phyloP scores from a whole-genome alignment of 2,797 vertebrate genomes.

The Sebastes iracundus region DNA sequence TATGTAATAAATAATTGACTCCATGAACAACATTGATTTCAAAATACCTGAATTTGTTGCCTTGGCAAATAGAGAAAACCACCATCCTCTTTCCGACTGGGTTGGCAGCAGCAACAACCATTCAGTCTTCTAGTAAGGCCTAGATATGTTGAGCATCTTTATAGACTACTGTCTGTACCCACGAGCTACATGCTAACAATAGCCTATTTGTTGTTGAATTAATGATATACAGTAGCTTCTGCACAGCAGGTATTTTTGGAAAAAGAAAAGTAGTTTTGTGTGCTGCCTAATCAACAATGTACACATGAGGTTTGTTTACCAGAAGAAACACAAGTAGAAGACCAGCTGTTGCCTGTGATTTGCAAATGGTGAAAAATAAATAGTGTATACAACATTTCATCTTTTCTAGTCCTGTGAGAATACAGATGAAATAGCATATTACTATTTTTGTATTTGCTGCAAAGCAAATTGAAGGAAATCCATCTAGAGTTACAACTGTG shows the following conservation, averaged over 20 bases:
- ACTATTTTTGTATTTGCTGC: not conserved
- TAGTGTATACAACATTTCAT: not conserved
- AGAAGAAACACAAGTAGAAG: not conserved
- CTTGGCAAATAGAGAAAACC: not conserved
- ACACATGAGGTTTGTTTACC: constrained; percentile 7
- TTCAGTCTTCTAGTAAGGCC: not conserved
- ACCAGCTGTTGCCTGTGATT: constrained; percentile 6
- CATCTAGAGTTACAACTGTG: not conserved
- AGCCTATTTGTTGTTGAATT: constrained; percentile 4
- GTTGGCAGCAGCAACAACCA: not conserved
- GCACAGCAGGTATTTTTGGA: not conserved
- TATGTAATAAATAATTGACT: not conserved
- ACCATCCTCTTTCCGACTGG: not conserved
- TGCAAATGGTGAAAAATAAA: constrained; percentile 7
- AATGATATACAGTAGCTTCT: not conserved
- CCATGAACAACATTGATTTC: not conserved
- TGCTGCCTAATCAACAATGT: constrained; percentile 2
- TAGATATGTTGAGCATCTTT: not conserved
- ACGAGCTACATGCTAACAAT: not conserved
- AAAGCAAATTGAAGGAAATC: not conserved
- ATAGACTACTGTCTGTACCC: not conserved
- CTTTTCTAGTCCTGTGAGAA: not conserved
- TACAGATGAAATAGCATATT: not conserved
- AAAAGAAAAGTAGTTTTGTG: not conserved
- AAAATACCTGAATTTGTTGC: not conserved